Percentiles rank a stretch among this genome's conserved stretches.
Conservation (phyloP, 2,888 invertebrate genomes). For the Strigamia crassipes region DNA sequence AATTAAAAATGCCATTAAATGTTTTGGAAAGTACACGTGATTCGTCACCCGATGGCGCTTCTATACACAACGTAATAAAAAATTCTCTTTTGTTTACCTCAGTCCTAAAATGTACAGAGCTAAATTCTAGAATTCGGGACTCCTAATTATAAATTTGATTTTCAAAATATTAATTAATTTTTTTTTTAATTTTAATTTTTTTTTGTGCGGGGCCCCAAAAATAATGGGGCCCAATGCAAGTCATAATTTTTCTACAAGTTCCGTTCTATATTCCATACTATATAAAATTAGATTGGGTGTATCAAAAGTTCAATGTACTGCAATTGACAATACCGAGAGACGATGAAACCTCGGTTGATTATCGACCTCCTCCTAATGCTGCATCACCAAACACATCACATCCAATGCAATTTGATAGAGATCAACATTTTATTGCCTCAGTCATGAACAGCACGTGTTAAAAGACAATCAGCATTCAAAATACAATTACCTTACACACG, state of each 20-base stretch:
- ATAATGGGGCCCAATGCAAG: too few species aligned
- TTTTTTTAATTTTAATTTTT: too few species aligned
- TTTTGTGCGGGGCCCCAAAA: too few species aligned
- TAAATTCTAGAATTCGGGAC: too few species aligned
- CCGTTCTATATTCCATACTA: background rate
- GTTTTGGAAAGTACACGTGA: background rate
- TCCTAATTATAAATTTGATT: too few species aligned
- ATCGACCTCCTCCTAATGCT: background rate
- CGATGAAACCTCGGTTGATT: background rate
- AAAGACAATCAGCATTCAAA: background rate
- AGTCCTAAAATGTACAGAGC: too few species aligned
- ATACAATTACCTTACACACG: background rate
- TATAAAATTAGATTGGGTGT: background rate
- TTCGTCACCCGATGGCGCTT: background rate
- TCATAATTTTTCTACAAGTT: background rate
- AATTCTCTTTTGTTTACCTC: too few species aligned
- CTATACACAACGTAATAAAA: background rate
- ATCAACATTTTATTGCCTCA: background rate
- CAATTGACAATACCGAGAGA: background rate
- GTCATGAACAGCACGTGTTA: background rate
- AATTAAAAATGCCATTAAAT: too few species aligned
- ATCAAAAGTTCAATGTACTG: background rate
- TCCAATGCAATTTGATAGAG: constrained; percentile 2
- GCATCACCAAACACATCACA: background rate
- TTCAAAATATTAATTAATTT: too few species aligned